Percentiles rank a stretch among this genome's conserved stretches.
Conservation (phyloP, 2,113 vertebrate species). For the Periophthalmodon schlosseri region DNA sequence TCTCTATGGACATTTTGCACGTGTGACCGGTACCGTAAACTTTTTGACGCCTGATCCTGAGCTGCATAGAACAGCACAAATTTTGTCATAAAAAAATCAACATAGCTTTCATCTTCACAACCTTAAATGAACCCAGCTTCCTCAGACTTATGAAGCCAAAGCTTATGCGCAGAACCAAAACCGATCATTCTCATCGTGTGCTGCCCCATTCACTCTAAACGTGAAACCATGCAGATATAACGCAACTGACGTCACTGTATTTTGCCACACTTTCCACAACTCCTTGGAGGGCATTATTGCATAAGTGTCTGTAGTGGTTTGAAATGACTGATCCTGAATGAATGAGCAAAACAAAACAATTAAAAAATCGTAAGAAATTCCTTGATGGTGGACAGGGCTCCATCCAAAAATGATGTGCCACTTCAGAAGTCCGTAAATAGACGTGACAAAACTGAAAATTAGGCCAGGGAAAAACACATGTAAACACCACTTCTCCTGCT, state of each 20-base stretch:
- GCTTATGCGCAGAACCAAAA: not conserved
- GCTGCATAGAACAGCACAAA: too few relatives aligned
- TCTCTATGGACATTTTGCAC: not conserved
- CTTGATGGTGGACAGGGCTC: conserved; percentile 1
- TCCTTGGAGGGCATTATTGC: conserved; percentile 1
- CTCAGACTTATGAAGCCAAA: not conserved
- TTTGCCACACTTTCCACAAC: conserved; percentile 3
- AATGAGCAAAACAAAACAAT: not conserved
- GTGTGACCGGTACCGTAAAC: not conserved
- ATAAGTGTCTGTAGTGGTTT: not conserved
- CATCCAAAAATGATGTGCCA: not conserved
- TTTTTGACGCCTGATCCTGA: too few relatives aligned
- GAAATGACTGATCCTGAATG: not conserved
- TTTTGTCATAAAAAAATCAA: not conserved
- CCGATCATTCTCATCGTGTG: not conserved
- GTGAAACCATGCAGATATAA: not conserved
- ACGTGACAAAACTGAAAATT: conserved; percentile 24
- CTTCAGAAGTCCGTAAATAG: not conserved
- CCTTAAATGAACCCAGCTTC: not conserved
- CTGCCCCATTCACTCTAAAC: not conserved
- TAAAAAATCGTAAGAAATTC: not conserved
- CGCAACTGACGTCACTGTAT: conserved; percentile 8
- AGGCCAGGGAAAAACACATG: conserved; percentile 25
- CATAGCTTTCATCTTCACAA: not conserved
- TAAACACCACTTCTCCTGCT: not conserved